These are phyloP conservation scores for Cossypha dichroa DNA, from an alignment of 2,797 vertebrate species.

Conservation along the genomic window DNA sequence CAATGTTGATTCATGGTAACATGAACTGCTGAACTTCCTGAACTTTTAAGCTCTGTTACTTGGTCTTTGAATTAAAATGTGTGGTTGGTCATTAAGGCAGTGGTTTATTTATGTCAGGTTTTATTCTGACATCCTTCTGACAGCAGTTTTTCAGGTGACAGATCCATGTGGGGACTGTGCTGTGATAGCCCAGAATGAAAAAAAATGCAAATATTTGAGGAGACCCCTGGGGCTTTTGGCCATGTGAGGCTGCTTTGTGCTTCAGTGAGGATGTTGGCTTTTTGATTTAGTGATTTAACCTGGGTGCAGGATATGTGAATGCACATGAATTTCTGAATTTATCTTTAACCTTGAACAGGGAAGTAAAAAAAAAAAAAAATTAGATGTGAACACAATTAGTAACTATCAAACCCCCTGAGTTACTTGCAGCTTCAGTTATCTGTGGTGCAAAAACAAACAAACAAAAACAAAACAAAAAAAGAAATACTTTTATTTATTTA, in stretches of 20 bases:
- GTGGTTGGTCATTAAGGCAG: neutral
- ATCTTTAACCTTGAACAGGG: neutral
- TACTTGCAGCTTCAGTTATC: neutral
- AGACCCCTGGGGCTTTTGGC: neutral
- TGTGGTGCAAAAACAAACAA: neutral
- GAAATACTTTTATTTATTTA: too few relatives aligned
- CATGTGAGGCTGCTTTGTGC: neutral
- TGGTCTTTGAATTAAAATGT: neutral
- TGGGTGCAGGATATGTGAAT: neutral
- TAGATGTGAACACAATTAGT: neutral
- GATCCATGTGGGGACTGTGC: neutral
- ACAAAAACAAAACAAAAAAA: too few relatives aligned
- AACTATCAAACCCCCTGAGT: neutral
- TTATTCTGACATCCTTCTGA: neutral
- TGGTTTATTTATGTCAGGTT: neutral
- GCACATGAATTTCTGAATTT: neutral
- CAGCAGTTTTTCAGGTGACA: neutral
- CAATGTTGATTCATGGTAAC: neutral
- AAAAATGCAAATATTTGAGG: neutral
- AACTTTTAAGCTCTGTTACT: neutral
- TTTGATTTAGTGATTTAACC: neutral
- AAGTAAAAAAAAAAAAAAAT: neutral
- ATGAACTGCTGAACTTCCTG: neutral
- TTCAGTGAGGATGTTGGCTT: neutral
- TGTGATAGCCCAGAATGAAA: neutral